Conservation (phyloP, 2,113 vertebrate species). For the Tylochromis polylepis region DNA sequence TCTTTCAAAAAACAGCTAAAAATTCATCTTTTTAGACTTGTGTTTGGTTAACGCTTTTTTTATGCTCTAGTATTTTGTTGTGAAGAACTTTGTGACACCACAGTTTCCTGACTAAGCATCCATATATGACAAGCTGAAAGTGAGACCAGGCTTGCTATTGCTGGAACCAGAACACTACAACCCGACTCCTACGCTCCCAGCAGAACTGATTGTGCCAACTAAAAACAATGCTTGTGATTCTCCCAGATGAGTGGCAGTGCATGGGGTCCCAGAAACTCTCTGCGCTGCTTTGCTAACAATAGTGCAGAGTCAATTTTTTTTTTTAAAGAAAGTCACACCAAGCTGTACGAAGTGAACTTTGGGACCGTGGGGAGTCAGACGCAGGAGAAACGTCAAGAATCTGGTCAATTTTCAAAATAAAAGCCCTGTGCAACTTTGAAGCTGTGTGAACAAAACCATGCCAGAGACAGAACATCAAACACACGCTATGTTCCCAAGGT, state of each 20-base stretch:
- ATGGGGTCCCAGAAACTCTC: neutral
- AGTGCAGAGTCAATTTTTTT: neutral
- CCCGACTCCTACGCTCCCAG: neutral
- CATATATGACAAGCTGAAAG: neutral
- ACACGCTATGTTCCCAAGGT: neutral
- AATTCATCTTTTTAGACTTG: fast-evolving
- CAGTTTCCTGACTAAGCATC: neutral
- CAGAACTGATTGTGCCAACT: neutral
- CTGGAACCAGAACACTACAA: neutral
- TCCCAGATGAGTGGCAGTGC: neutral
- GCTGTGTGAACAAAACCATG: neutral
- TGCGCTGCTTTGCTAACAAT: neutral
- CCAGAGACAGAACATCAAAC: neutral
- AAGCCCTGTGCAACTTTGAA: neutral
- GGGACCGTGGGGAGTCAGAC: neutral
- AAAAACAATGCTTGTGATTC: neutral
- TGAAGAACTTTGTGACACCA: neutral
- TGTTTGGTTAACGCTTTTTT: neutral
- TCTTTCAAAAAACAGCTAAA: fast-evolving
- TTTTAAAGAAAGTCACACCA: neutral
- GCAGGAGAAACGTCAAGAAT: neutral
- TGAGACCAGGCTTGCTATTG: neutral
- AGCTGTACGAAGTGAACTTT: neutral
- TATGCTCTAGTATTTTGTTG: neutral
- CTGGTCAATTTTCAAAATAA: neutral